phyloP scores from a whole-genome alignment of 2,113 vertebrate species.

The Equus przewalskii region DNA sequence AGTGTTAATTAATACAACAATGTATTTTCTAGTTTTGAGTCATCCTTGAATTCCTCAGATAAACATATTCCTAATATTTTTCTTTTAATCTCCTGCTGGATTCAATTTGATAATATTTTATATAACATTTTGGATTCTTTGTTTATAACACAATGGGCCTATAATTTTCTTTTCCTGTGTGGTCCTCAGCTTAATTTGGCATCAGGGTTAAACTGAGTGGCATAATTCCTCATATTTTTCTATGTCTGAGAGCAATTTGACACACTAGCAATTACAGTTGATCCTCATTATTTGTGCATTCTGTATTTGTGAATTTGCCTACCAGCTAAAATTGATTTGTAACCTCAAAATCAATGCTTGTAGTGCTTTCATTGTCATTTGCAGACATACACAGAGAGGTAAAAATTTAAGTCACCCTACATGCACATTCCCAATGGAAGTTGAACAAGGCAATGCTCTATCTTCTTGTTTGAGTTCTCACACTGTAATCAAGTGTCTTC shows the following conservation, averaged over 20 bases:
- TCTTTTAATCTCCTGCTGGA: background rate
- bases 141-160: background rate
- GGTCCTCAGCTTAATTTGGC: background rate
- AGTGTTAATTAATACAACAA: background rate
- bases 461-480: background rate
- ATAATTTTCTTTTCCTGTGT: background rate
- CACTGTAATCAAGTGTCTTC: background rate
- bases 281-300: slow-evolving; percentile 2
- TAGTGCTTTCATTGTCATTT: background rate
- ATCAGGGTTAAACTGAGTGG: background rate
- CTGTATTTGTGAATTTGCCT: background rate
- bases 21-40: background rate
- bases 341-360: background rate
- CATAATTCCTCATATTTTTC: background rate
- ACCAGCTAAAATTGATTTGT: background rate
- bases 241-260: background rate
- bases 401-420: background rate
- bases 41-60: slow-evolving; percentile 43
- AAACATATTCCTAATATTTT: background rate
- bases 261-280: background rate
- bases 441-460: background rate
- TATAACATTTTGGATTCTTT: slow-evolving; percentile 15
- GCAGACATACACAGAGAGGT: background rate
- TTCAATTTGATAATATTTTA: slow-evolving; percentile 14
- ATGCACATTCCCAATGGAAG: background rate